These are phyloP conservation scores for Acestrorhynchus altus DNA, from an alignment of 2,797 vertebrate genomes.

Conservation along the genomic window DNA sequence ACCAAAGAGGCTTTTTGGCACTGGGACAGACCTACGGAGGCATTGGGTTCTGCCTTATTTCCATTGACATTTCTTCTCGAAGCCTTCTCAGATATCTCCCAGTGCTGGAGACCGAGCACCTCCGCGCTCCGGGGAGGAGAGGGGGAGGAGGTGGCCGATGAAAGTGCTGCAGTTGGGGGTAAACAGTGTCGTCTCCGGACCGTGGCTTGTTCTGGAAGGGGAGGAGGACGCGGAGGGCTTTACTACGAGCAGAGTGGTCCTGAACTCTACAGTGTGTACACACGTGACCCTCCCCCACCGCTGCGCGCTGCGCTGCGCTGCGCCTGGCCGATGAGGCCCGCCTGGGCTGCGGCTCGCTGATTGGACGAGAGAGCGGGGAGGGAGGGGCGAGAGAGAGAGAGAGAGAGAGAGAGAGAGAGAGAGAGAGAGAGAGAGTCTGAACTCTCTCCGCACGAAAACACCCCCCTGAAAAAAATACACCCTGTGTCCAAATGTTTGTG, in stretches of 20 bases:
- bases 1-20: slow-evolving; percentile 71
- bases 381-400: slow-evolving; percentile 62
- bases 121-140: neutral
- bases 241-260: slow-evolving; percentile 77
- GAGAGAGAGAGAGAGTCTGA: neutral
- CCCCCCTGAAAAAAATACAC: slow-evolving; percentile 42
- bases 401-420: slow-evolving; percentile 41
- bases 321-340: slow-evolving; percentile 57
- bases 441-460: slow-evolving; percentile 34
- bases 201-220: slow-evolving; percentile 66
- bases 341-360: slow-evolving; percentile 47
- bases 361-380: slow-evolving; percentile 65
- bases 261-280: slow-evolving; percentile 74
- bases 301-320: slow-evolving; percentile 58
- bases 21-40: slow-evolving; percentile 76
- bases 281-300: slow-evolving; percentile 85
- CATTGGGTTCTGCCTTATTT: slow-evolving; percentile 76
- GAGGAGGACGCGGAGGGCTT: slow-evolving; percentile 55
- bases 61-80: slow-evolving; percentile 72
- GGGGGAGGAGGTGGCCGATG: slow-evolving; percentile 1
- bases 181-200: slow-evolving; percentile 43
- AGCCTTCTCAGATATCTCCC: slow-evolving; percentile 54
- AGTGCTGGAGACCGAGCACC: slow-evolving; percentile 30
- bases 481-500: too few species aligned
- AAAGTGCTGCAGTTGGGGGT: slow-evolving; percentile 11